Evolutionary conservation across 2,888 invertebrate genomes (phyloP).

Genomic region (Mimumesa dahlbomi): DNA sequence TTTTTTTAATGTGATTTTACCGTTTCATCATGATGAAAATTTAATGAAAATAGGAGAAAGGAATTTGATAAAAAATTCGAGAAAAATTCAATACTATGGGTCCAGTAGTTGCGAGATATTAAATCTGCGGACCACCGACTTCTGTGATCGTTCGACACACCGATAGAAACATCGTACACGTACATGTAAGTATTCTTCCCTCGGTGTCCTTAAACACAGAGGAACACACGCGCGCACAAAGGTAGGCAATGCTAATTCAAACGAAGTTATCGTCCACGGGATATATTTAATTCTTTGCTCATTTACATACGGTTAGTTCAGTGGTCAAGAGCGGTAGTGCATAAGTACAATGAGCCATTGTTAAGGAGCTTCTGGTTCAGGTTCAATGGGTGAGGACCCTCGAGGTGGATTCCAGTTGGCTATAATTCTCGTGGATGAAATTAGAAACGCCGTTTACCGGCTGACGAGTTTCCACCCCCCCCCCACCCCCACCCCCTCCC

Average conservation of each 20-base stretch:
- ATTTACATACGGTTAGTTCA: slow-evolving; percentile 34
- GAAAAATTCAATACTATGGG: neutral
- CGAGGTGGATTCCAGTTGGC: slow-evolving; percentile 7
- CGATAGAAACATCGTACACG: neutral
- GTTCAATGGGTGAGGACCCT: slow-evolving; percentile 26
- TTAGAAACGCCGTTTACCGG: slow-evolving; percentile 39
- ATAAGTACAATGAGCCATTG: slow-evolving; percentile 46
- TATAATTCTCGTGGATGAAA: slow-evolving; percentile 40
- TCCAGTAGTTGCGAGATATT: too few relatives aligned
- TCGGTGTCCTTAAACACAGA: slow-evolving; percentile 8
- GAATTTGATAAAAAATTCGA: too few relatives aligned
- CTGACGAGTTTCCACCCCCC: neutral
- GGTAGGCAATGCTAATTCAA: slow-evolving; percentile 49
- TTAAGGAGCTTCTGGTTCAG: slow-evolving; percentile 9
- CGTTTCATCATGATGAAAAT: too few relatives aligned
- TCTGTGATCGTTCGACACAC: neutral
- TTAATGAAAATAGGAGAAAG: too few relatives aligned
- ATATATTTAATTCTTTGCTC: slow-evolving; percentile 49
- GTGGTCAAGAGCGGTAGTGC: slow-evolving; percentile 19
- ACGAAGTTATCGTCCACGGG: slow-evolving; percentile 46
- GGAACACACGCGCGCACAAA: slow-evolving; percentile 37
- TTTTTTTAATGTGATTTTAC: too few relatives aligned
- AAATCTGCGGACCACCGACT: slow-evolving; percentile 29
- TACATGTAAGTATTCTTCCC: slow-evolving; percentile 12
- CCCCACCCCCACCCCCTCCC: too few relatives aligned